These are phyloP conservation scores for Telenomus remus DNA, from an alignment of 1,140 invertebrate genomes.

Conservation along the genomic window DNA sequence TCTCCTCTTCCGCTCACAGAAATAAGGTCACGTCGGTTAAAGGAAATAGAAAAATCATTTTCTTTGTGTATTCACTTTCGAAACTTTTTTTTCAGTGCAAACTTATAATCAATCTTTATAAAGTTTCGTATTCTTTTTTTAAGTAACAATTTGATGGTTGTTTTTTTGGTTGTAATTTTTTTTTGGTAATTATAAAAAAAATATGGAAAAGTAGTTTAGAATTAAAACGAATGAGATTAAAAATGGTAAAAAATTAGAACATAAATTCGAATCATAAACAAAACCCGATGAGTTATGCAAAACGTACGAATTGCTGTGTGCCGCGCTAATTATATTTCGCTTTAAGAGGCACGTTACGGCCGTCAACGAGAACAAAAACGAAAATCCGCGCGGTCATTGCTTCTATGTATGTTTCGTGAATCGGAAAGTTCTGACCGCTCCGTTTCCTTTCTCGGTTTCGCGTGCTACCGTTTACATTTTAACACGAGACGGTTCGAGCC, in stretches of 20 bases:
- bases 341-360: slow-evolving; percentile 16
- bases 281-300: not conserved
- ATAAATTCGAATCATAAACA: no score
- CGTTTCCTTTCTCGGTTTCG: slow-evolving; percentile 59
- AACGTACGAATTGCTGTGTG: slow-evolving; percentile 4
- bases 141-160: not conserved
- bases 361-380: slow-evolving; percentile 50
- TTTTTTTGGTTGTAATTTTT: no score
- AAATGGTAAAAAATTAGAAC: no score
- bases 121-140: not conserved
- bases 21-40: slow-evolving; percentile 32
- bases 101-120: not conserved
- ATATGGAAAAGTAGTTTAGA: no score
- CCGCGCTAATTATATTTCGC: slow-evolving; percentile 23
- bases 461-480: slow-evolving; percentile 31
- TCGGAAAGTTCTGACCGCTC: slow-evolving; percentile 59
- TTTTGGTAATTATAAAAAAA: no score
- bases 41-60: slow-evolving; percentile 35
- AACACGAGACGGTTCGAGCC: slow-evolving; percentile 24
- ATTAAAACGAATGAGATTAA: no score
- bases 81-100: no score
- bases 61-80: slow-evolving; percentile 11
- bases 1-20: slow-evolving; percentile 44
- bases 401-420: slow-evolving; percentile 54
- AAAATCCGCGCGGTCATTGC: slow-evolving; percentile 53